These are phyloP conservation scores for Nanger granti DNA, from an alignment of 2,113 vertebrate genomes.

Conservation along the genomic window DNA sequence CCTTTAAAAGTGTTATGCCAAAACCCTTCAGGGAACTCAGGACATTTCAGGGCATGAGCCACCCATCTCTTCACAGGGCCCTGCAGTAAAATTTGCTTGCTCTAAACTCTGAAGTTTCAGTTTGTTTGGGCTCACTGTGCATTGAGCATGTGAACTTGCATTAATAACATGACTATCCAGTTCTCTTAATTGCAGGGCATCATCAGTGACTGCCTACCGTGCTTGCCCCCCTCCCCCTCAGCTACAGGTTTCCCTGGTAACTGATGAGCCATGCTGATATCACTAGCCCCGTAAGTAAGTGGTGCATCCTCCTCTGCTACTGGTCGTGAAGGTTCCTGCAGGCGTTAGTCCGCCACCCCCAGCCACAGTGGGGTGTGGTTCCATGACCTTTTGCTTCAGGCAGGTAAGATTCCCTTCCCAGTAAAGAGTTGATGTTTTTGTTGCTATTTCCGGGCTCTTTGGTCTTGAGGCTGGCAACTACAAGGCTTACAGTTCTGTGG, in stretches of 20 bases:
- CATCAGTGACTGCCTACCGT: not conserved
- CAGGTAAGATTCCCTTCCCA: not conserved
- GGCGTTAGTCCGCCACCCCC: not conserved
- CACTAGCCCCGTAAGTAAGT: not conserved
- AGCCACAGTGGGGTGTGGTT: not conserved
- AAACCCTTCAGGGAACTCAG: not conserved
- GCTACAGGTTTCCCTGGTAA: not conserved
- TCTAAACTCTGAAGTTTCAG: not conserved
- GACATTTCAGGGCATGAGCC: not conserved
- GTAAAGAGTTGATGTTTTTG: not conserved
- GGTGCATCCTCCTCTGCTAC: not conserved
- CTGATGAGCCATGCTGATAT: not conserved
- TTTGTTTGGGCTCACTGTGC: not conserved
- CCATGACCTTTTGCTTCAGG: not conserved
- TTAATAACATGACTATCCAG: not conserved
- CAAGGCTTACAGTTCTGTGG: not conserved
- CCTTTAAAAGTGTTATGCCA: not conserved
- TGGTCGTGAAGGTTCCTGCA: not conserved
- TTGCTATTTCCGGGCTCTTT: not conserved
- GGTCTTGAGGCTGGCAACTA: not conserved
- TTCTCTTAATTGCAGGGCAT: not conserved
- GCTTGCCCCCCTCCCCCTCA: not conserved
- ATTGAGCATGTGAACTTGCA: not conserved
- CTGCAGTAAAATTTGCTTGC: not conserved
- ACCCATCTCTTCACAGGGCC: not conserved